Percentiles rank a stretch among this genome's conserved stretches.
Evolutionary conservation across 2,113 vertebrate species (phyloP).

Genomic region (Catharus bicknelli): DNA sequence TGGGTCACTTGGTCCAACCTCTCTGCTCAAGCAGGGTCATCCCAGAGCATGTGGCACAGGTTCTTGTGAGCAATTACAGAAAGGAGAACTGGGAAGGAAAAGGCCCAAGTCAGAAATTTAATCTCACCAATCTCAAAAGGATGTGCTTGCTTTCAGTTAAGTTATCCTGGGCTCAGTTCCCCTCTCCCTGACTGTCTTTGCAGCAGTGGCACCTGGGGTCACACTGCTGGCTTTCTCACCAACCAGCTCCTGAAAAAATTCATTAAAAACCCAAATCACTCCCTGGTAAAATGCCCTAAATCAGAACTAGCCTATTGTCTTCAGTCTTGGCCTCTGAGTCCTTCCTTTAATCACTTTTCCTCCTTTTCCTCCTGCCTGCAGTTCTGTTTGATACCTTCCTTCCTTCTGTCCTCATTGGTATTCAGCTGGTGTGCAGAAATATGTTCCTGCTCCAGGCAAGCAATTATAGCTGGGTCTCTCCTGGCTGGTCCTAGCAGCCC

Average conservation of each 20-base stretch:
- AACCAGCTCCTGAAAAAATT: background rate
- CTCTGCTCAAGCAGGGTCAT: background rate
- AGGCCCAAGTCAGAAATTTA: background rate
- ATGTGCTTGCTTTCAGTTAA: background rate
- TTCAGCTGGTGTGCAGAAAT: conserved; percentile 76
- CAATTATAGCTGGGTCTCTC: conserved; percentile 80
- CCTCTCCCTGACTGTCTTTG: background rate
- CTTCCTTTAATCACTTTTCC: conserved; percentile 39
- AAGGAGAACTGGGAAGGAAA: background rate
- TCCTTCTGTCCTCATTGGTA: conserved; percentile 77
- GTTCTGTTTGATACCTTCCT: conserved; percentile 36
- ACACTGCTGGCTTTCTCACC: background rate
- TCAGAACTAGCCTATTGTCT: conserved; percentile 6
- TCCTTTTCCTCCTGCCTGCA: conserved; percentile 23
- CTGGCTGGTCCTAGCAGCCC: conserved; percentile 68
- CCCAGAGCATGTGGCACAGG: background rate
- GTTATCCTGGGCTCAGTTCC: background rate
- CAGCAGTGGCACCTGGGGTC: background rate
- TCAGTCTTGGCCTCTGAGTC: background rate
- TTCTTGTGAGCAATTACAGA: background rate
- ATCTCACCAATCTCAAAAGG: background rate
- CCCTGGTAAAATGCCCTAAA: background rate
- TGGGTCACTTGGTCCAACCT: background rate
- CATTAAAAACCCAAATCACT: background rate
- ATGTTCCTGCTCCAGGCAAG: conserved; percentile 80